A percentile compares a stretch with the other conserved stretches of the same genome.
These are phyloP conservation scores for Spinibarbus caldwelli DNA, from an alignment of 2,797 vertebrate genomes.

Conservation along the genomic window DNA sequence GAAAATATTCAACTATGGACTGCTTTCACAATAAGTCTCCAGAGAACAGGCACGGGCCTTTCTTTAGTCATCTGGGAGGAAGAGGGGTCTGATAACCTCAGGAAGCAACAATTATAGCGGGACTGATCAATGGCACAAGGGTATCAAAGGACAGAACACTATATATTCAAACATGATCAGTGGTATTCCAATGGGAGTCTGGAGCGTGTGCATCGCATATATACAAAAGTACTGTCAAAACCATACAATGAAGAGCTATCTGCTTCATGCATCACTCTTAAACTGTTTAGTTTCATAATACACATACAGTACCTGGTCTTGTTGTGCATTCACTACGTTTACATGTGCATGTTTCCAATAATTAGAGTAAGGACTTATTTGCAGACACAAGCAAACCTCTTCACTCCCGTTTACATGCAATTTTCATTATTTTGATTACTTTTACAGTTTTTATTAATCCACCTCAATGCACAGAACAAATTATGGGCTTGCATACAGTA, in stretches of 20 bases:
- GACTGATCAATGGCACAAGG: slow-evolving; percentile 47
- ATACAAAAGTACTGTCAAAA: neutral
- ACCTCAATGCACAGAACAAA: neutral
- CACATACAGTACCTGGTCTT: neutral
- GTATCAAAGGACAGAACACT: slow-evolving; percentile 31
- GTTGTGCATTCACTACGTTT: neutral
- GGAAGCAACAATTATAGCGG: slow-evolving; percentile 33
- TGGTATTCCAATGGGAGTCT: neutral
- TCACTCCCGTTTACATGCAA: no score
- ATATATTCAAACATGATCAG: slow-evolving; percentile 43
- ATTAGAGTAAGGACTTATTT: neutral
- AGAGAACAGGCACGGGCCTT: slow-evolving; percentile 43
- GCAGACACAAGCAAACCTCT: neutral
- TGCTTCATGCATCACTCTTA: neutral
- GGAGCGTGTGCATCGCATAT: neutral
- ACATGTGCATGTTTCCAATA: neutral
- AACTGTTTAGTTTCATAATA: neutral
- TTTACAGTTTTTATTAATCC: no score
- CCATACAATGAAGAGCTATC: neutral
- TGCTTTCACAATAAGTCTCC: slow-evolving; percentile 45
- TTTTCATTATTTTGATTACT: no score
- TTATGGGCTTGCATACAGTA: neutral
- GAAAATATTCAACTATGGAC: slow-evolving; percentile 57
- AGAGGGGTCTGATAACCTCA: slow-evolving; percentile 25
- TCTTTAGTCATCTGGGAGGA: slow-evolving; percentile 30